Base-by-base conservation (phyloP, 2,113 vertebrate genomes). In the Albula goreensis region DNA sequence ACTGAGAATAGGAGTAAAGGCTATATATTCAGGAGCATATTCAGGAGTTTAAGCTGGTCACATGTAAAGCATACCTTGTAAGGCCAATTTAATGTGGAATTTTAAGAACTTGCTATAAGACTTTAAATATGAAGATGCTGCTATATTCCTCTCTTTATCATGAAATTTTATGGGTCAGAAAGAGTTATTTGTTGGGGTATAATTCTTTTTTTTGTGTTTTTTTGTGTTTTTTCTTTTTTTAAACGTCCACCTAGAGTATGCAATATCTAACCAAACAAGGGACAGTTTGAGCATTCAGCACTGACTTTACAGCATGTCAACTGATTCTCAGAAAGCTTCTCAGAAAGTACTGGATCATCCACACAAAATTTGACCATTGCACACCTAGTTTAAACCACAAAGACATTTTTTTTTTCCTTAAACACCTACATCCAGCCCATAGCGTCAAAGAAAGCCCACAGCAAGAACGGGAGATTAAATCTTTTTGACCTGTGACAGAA, bases 1-100 rank as follows among this genome's bases (percentile, higher is more conserved):
- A 52, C 22, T 81, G 53, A 81, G 5, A 52, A 81, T 22, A 81
- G 52, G 50, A 81, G 25, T 51, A 81, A 81, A 81, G 25, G 50
- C 22, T 81, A 74, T 74, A 2, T 22, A 50, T 52, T 81, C 80
- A 81, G 41, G 12, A 81, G 49, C 80, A 81, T 22, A 81, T 52
- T 22, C 5, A 66, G 19, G 48, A 19, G 22, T 53, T 81, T 81
- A 50, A 81, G 80, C 50, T n/a, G 51, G 50, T 52, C 49, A 81
- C 49, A 81, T 11, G 50, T 81, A 52, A 81, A 50, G 8, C 80
- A n/a, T 22, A 66, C 7, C 22, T 66, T 22, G 17, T 66, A 22
- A 19, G 60, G 15, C 60, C 17, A 66, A 8, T 66, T 66, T 60
- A 5, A 22, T 66, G 3, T 66, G 60, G 60, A 66, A 19, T n/a